Percentiles rank a stretch among this genome's conserved stretches.
Evolutionary conservation across 1,140 invertebrate genomes (phyloP).

Genomic region (Nomia melanderi): DNA sequence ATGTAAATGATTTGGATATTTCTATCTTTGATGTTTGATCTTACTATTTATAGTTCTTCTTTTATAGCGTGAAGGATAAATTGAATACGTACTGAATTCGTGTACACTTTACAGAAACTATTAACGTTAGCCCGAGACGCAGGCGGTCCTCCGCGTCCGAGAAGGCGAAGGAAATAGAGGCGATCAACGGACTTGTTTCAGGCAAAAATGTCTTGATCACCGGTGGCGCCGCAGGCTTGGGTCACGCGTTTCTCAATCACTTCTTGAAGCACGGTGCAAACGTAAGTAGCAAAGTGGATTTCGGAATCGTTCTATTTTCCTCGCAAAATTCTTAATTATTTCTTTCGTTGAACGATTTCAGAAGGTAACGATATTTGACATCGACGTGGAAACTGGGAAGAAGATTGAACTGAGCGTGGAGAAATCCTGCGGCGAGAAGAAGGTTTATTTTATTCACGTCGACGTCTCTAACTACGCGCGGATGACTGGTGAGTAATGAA

Average conservation of each 20-base stretch:
- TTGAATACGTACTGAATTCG: background rate
- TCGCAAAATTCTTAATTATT: background rate
- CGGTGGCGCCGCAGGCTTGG: slow-evolving; percentile 80
- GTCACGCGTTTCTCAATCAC: slow-evolving; percentile 77
- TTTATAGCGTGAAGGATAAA: background rate
- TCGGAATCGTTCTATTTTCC: background rate
- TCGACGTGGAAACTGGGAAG: slow-evolving; percentile 59
- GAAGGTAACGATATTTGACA: slow-evolving; percentile 72
- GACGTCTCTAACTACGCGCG: slow-evolving; percentile 69
- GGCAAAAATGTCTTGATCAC: slow-evolving; percentile 80
- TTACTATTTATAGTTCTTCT: no score
- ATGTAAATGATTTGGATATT: no score
- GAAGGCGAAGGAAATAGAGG: slow-evolving; percentile 68
- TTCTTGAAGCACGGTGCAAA: slow-evolving; percentile 78
- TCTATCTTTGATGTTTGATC: no score
- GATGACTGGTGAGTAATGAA: slow-evolving; percentile 59
- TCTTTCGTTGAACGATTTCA: slow-evolving; percentile 42
- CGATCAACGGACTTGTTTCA: slow-evolving; percentile 67
- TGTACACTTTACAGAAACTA: slow-evolving; percentile 15
- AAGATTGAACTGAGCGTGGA: slow-evolving; percentile 56
- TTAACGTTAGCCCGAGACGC: background rate
- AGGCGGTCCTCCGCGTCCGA: slow-evolving; percentile 68
- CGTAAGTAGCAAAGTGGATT: slow-evolving; percentile 63
- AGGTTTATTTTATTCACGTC: slow-evolving; percentile 66
- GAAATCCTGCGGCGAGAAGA: slow-evolving; percentile 67